Base-by-base conservation (phyloP, 2,797 vertebrate species). In the Falco berigora region DNA sequence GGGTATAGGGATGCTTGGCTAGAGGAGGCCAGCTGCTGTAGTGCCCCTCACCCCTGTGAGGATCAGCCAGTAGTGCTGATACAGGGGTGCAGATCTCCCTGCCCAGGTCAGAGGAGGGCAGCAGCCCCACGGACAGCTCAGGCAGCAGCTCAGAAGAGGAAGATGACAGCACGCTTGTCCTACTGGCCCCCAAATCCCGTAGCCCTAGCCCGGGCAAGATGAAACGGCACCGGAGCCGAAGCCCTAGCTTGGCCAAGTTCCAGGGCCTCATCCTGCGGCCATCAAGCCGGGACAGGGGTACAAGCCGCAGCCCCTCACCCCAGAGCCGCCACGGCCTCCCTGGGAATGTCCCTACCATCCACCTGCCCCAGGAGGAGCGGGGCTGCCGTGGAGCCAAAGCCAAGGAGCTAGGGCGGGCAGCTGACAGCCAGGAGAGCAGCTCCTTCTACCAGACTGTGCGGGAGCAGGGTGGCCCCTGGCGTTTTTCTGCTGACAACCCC, bases 121-220 rank as follows among this genome's bases (percentile, higher is more conserved):
- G 96, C 95, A 99, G 98, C 92, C 98, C 98, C 62, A 98, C 98
- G 0, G 99, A 99, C 98, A 99, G 99, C 97, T 99, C 99, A 0
- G 98, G 98, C 86, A 97, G 98, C 97, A 99, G 98, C 95, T 99
- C 99, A 0, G 98, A 98, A 56, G 98, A 97, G 1, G 99, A 99
- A 62, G 99, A 99, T 10, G 98, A 99, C 98, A 98, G 98, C 97
- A 99, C 99, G 0, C 97, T 99, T 85, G 99, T 99, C 47, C 98
- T 98, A 49, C 98, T 98, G 55, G 98, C 98, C 56, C 98, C 98
- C 38, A 98, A 98, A 80, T 99, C 99, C 67, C 98, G 98, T 50
- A 99, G 98, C 92, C 98, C 99, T 81, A 99, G 99, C 73, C 98
- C 98, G 0, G 98, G 97, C 87, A 98, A 98, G 93, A 96, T 97